Evolutionary conservation across 2,888 invertebrate species (phyloP), one percentile per base, ranked within the genome.

Genomic region (Lasius fuliginosus): DNA sequence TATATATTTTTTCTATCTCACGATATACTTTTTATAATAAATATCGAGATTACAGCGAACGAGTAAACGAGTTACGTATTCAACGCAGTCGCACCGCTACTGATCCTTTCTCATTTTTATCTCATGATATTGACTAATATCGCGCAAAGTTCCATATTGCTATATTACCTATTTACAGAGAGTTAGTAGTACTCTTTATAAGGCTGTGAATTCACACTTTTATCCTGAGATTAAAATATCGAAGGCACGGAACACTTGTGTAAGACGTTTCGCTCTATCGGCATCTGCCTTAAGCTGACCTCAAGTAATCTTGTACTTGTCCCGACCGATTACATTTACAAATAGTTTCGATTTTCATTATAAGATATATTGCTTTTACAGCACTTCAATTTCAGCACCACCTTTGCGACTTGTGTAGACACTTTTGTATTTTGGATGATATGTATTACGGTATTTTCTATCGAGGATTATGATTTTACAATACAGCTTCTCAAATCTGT

Each of bases 61-160:
- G 91, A 90, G 89, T 86, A 91, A 91, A 91, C 90, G 91, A 90
- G 89, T 89, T 85, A 87, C 74, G 82, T 88, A 71, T 82, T 88
- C 58, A 46, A 81, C 79, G 12, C 49, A 81, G 36, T 69, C n/a
- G 27, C 33, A 46, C 3, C 68, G 30, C 30, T 69, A 42, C 27
- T 77, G 4, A 18, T 71, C 11, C 5, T 69, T 46, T 11, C 30
- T 58, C 18, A 6, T 46, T 49, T 69, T 58, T 11, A 79, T 62
- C 36, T 53, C 27, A 60, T 53, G 23, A 64, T 68, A 30, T 12
- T 46, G 18, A 46, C 33, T 60, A 79, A 79, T 23, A n/a, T 62
- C 23, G 71, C 33, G 46, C 33, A 33, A 56, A 40, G 27, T 76
- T 69, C 1, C 30, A 60, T 30, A 42, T 65, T 65, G 11, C 60